Evolutionary conservation across 2,888 invertebrate genomes (phyloP).

Genomic region (Piscicola geometra): DNA sequence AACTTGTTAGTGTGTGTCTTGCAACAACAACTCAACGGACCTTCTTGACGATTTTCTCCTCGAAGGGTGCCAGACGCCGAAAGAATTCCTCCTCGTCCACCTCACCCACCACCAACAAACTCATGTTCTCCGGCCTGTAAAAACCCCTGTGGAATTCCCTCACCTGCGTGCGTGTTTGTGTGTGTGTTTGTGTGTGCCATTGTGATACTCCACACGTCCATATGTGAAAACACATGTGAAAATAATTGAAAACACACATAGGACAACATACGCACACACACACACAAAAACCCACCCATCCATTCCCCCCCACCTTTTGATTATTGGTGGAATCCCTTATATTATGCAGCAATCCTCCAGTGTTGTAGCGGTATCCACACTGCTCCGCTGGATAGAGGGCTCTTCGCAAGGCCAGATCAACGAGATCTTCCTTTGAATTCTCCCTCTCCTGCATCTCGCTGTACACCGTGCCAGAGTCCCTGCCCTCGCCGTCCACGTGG

Average conservation of each 20-base stretch:
- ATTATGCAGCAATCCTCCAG: conserved; percentile 79
- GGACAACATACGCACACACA: too few relatives aligned
- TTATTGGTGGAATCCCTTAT: conserved; percentile 75
- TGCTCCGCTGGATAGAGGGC: conserved; percentile 73
- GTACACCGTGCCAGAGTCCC: conserved; percentile 89
- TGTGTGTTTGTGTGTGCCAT: too few relatives aligned
- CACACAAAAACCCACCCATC: too few relatives aligned
- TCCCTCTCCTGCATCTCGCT: conserved; percentile 87
- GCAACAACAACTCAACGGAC: conserved; percentile 15
- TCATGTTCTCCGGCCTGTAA: conserved; percentile 82
- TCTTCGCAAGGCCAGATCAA: conserved; percentile 65
- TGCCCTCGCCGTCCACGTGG: conserved; percentile 79
- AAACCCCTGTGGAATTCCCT: conserved; percentile 75
- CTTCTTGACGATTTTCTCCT: conserved; percentile 61
- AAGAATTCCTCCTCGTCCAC: conserved; percentile 69
- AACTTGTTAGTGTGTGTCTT: too few relatives aligned
- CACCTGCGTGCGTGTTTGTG: conserved; percentile 59
- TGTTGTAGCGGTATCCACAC: conserved; percentile 77
- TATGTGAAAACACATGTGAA: too few relatives aligned
- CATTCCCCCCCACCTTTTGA: conserved; percentile 76
- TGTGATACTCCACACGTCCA: too few relatives aligned
- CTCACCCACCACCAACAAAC: conserved; percentile 76
- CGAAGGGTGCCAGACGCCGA: conserved; percentile 67
- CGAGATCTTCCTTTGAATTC: conserved; percentile 71
- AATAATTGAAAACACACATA: too few relatives aligned